Base-by-base conservation (phyloP, 2,888 invertebrate genomes). In the Omphaloscelis lunosa region DNA sequence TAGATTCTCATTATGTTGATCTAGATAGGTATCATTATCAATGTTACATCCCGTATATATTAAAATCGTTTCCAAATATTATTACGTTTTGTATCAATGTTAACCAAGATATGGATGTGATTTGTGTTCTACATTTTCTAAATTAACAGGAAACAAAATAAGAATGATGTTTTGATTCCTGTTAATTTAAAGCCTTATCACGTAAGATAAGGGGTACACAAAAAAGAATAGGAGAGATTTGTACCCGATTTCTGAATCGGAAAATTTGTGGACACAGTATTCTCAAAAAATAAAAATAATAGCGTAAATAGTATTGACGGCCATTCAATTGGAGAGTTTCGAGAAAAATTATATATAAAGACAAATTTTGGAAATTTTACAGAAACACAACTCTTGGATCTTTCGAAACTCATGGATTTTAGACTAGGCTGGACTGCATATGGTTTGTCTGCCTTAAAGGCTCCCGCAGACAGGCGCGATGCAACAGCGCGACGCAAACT, bases 1-100 rank as follows among this genome's bases (percentile, higher is more conserved):
- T 7, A 39, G 45, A 76, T 41, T 61, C 27, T 61, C 41, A 76
- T 71, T 53, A 73, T 56, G 41, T 71, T 67, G 79, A 83, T 80
- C 48, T 84, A 65, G 78, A 73, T 58, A 34, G 34, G 34, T 34
- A 75, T 51, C 8, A 66, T 62, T 5, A 59, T 27, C 5, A 68
- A 53, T n/a, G 23, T 41, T 17, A 51, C 34, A 68, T 72, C 41
- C 70, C 9, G 53, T 53, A 27, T 61, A 15, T 23, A 56, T 56
- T 34, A 45, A 12, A 39, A 27, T 15, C 34, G 12, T 53, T 56
- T 45, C 1, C 9, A 29, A 53, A 62, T 27, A 65, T 34, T 27
- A 20, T 17, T 17, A 27, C 2, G 11, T 69, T 58, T 34, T 12
- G 9, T 58, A 12, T 48, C 12, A 68, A 27, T 29, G 5, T 4